Evolutionary conservation across 2,888 invertebrate genomes (phyloP).

Genomic region (Sialis lutaria): DNA sequence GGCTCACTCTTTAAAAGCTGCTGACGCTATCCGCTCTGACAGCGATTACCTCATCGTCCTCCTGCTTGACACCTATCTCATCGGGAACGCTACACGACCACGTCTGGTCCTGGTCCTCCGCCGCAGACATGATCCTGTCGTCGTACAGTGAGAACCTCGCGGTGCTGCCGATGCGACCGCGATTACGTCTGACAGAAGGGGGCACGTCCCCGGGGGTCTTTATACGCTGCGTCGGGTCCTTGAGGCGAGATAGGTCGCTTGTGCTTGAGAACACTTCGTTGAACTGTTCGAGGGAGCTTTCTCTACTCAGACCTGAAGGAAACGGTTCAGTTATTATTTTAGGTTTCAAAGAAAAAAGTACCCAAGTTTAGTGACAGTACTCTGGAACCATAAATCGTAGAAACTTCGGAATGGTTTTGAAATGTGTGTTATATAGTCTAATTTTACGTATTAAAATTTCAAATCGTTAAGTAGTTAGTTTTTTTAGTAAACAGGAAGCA

Average conservation of each 20-base stretch:
- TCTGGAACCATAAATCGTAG: too few relatives aligned
- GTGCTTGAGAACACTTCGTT: conserved; percentile 55
- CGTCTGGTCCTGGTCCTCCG: conserved; percentile 10
- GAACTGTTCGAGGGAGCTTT: conserved; percentile 58
- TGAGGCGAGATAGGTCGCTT: conserved; percentile 43
- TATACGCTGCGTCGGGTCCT: conserved; percentile 58
- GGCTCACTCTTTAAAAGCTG: conserved; percentile 20
- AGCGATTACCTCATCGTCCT: conserved; percentile 9
- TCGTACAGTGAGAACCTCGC: conserved; percentile 68
- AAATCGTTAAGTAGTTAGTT: too few relatives aligned
- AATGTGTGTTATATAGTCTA: too few relatives aligned
- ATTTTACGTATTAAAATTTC: too few relatives aligned
- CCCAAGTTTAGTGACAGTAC: too few relatives aligned
- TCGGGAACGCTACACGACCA: conserved; percentile 27
- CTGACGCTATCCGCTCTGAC: conserved; percentile 23
- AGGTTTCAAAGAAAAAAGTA: too few relatives aligned
- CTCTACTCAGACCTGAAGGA: conserved; percentile 28
- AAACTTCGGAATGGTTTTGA: too few relatives aligned
- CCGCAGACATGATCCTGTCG: conserved; percentile 67
- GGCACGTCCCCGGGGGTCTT: conserved; percentile 73
- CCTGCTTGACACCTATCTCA: conserved; percentile 12
- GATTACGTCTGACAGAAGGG: conserved; percentile 52
- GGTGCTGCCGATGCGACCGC: conserved; percentile 37
- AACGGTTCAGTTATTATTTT: too few relatives aligned
- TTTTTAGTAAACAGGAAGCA: too few relatives aligned